Base-by-base conservation (phyloP, 1,140 invertebrate genomes). In the Brachionus manjavacas region DNA sequence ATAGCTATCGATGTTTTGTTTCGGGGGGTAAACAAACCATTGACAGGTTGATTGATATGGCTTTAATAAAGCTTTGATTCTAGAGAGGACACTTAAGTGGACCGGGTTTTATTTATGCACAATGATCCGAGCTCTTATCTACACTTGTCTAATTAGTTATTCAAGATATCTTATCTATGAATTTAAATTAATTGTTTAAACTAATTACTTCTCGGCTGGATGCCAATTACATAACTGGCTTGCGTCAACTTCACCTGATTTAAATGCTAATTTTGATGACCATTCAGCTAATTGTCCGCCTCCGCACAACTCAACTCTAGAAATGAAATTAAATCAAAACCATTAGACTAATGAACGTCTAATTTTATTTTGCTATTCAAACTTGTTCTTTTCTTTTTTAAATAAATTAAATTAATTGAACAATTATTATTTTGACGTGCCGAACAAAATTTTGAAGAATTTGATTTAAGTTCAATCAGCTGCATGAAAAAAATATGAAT, bases 141-240 rank as follows among this genome's bases (percentile, higher is more conserved):
- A 60, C 16, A 20, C 52, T 60, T 60, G 52, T 60, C 52, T 60
- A 60, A 60, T 60, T 60, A 60, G 52, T 60, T 60, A 60, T 60
- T 60, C 52, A 60, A 60, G 52, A 60, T 60, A 9, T 25, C 52
- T 60, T 60, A 60, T 60, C 52, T 60, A 60, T 60, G 52, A 60
- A 60, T 60, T 60, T 60, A 60, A 60, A 60, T 60, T 60, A 60
- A 60, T 60, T 60, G 52, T 60, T 60, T 60, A 25, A 60, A 60
- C 20, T 60, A 60, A 60, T 60, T 20, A 60, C 4, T 8, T 60
- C 52, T 60, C 16, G 52, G 11, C 52, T 60, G 52, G 52, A 60
- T 3, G 52, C 52, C 52, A 2, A 60, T 60, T 60, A 9, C 20
- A 60, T 60, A 60, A 60, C 52, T 60, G 1, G 52, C 20, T 60